Base-by-base conservation (phyloP, 1,140 invertebrate genomes). In the Ectropis grisescens region DNA sequence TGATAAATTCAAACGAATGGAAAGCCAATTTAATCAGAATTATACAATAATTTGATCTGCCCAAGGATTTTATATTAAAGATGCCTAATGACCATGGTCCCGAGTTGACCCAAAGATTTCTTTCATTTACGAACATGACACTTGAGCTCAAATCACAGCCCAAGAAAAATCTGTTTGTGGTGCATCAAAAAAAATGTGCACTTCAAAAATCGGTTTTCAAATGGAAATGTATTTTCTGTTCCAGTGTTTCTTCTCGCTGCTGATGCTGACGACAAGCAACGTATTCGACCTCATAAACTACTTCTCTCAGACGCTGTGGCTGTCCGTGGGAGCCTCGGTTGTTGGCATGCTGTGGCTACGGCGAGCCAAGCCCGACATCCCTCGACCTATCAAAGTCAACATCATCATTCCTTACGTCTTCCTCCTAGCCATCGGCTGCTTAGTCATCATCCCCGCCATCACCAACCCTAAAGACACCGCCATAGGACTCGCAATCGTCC, bases 361-460 rank as follows among this genome's bases (percentile, higher is more conserved):
- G 23, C 82, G 86, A 69, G 55, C 84, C 79, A 85, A 75, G 54
- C 94, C 95, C 0, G 79, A 95, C 43, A 72, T 92, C 35, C 82
- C 87, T 0, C 81, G 95, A 37, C 95, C 95, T 0, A 95, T 96
- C 24, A 89, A 87, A 72, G 93, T 96, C 1, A 84, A 89, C 57
- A 81, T 95, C n/a, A 58, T 88, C 6, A 85, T 97, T 36, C 95
- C 96, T 1, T 88, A 94, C 13, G 58, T 90, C 9, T 98, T 97
- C 64, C 89, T 97, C 45, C 67, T 93, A 1, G 90, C 95, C 29
- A 96, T 94, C 52, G 83, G 88, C 15, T 95, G 94, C 44, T 80
- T 98, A 23, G 91, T 97, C 13, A 83, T 91, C 10, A 85, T 95
- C 15, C 95, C 96, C 0, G 90, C 92, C 42, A 89, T 91, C 26